Evolutionary conservation across 2,113 vertebrate species (phyloP), one percentile per base, ranked within the genome.

Genomic region (Pygoscelis adeliae): DNA sequence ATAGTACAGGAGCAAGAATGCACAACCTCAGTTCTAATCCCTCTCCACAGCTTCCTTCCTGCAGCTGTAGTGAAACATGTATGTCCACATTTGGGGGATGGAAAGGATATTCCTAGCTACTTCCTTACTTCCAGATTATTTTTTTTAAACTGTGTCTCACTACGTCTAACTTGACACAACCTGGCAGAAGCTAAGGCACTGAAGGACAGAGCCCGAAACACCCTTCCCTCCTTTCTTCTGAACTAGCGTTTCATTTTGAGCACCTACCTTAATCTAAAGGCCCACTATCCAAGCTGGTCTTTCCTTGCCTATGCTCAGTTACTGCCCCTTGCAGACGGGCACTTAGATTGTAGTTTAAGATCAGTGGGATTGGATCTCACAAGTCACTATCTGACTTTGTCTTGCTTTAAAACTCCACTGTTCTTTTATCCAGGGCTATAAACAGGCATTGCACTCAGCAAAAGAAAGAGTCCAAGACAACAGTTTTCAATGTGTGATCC

Each of bases 31-130:
- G 49, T 52, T 66, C 58, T 40, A 82, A 58, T 50, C 14, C 70
- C 25, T 44, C 30, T 79, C 86, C 89, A 85, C 49, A 83, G 40
- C 44, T 94, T 97, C 78, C 78, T 93, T 96, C 84, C 91, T 95
- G 89, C 70, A 94, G 74, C 93, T 89, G 73, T 10, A 89, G 11
- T 22, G 62, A 79, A 89, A 91, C 56, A n/a, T 1, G 6, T 16
- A 91, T 56, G 44, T 26, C 49, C 70, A 70, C 66, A 56, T 65
- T 26, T 84, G 52, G n/a, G 36, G 83, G 16, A 88, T 8, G 15
- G 67, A 95, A 91, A 77, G 49, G 84, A 79, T 93, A 90, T 77
- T 95, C 52, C 77, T 52, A 85, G 78, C 61, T 79, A 84, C 50
- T 87, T 93, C 81, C 65, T 71, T 67, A 61, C 56, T 76, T 72